A percentile compares a stretch with the other conserved stretches of the same genome.
Conservation (phyloP, 2,113 vertebrate species). For the Tupaia chinensis region DNA sequence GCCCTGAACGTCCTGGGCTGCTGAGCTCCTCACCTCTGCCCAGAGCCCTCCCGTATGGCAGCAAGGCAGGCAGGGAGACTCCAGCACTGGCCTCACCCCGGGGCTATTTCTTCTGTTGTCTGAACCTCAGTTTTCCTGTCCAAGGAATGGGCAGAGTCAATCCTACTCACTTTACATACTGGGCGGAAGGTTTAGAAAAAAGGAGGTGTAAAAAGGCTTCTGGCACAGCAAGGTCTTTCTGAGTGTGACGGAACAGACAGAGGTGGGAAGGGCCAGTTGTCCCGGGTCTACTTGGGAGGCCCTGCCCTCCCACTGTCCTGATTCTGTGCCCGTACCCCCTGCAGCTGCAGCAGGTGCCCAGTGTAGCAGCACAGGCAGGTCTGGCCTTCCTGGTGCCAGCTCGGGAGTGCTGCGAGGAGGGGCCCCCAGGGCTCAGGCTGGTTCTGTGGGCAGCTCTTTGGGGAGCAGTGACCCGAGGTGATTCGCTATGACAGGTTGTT, state of each 20-base stretch:
- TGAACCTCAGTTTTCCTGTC: background rate
- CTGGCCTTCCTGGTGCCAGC: background rate
- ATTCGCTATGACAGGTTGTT: slow-evolving; percentile 38
- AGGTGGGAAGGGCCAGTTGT: background rate
- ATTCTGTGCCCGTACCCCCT: background rate
- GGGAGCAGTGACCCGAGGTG: background rate
- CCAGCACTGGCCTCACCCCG: background rate
- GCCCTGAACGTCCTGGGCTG: accelerated
- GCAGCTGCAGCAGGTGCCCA: background rate
- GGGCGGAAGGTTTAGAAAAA: background rate
- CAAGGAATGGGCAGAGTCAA: background rate
- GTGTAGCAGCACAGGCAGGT: background rate
- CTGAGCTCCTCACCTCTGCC: background rate
- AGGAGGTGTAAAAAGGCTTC: background rate
- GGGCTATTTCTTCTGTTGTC: background rate
- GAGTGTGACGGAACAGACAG: background rate
- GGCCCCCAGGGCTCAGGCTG: accelerated
- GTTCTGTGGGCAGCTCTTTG: background rate
- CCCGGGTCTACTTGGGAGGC: background rate
- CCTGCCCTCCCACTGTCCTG: background rate
- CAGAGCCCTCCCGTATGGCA: background rate
- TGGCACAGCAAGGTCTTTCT: background rate
- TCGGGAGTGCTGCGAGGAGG: background rate
- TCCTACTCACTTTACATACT: background rate
- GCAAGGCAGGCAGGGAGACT: background rate